These are phyloP conservation scores for Cheirogaleus medius DNA, from an alignment of 2,113 vertebrate genomes.

Conservation along the genomic window DNA sequence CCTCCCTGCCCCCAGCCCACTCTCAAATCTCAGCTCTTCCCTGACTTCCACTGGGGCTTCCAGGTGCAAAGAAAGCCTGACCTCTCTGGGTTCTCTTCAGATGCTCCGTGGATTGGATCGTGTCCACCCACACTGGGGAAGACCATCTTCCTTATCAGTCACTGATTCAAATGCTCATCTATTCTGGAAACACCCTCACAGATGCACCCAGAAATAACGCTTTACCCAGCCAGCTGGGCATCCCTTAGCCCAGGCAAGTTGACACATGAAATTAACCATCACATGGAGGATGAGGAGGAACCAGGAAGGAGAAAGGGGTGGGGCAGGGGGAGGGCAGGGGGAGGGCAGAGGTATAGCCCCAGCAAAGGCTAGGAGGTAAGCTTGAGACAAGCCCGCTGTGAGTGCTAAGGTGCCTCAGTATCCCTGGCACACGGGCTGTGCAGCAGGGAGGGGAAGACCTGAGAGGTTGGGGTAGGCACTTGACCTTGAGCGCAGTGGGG, in stretches of 20 bases:
- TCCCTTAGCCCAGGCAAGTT: not conserved
- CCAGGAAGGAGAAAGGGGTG: not conserved
- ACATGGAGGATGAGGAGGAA: not conserved
- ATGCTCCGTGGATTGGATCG: too few relatives aligned
- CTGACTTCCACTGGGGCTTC: rapidly evolving
- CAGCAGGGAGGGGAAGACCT: rapidly evolving
- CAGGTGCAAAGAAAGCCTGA: rapidly evolving
- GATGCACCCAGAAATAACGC: not conserved
- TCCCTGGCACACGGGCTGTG: not conserved
- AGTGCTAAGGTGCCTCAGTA: too few relatives aligned
- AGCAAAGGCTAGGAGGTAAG: not conserved
- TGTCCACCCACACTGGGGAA: not conserved
- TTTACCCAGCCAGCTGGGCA: not conserved
- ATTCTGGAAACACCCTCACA: not conserved
- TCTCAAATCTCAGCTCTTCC: not conserved
- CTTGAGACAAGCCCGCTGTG: not conserved
- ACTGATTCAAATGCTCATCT: not conserved
- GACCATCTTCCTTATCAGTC: rapidly evolving
- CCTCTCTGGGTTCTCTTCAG: not conserved
- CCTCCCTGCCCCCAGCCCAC: not conserved
- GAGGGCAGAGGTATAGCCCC: not conserved
- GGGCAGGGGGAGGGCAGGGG: too few relatives aligned
- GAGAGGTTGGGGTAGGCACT: not conserved
- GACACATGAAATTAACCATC: not conserved
- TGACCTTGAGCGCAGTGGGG: not conserved